These are phyloP conservation scores for Spinibarbus caldwelli DNA, from an alignment of 2,797 vertebrate genomes.

Conservation along the genomic window DNA sequence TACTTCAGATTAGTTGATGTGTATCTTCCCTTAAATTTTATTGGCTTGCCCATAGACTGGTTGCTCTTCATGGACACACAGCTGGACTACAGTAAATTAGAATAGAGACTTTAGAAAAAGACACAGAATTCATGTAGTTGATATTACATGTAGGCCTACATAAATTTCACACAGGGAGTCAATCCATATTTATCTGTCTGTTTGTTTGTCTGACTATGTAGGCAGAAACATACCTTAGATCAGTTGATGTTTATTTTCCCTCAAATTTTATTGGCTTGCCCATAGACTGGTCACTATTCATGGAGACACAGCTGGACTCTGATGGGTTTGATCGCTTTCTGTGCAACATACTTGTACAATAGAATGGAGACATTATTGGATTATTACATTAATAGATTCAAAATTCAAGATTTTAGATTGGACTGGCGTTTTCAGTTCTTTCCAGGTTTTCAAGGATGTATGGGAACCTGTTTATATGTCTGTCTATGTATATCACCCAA, in stretches of 20 bases:
- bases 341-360: neutral
- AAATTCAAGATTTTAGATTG: too few species aligned
- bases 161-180: too few species aligned
- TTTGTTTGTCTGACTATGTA: neutral
- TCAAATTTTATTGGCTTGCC: neutral
- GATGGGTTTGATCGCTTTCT: neutral
- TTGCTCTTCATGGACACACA: neutral
- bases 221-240: neutral
- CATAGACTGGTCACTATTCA: neutral
- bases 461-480: neutral
- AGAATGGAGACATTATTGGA: neutral
- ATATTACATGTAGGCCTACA: too few species aligned
- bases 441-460: neutral
- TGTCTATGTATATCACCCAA: neutral
- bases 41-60: neutral
- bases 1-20: neutral
- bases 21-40: neutral
- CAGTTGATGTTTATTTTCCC: neutral
- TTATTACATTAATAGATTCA: too few species aligned
- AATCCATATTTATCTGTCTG: too few species aligned
- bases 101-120: too few species aligned
- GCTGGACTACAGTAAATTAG: neutral
- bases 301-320: neutral
- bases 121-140: too few species aligned
- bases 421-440: neutral